Conservation (phyloP, 2,888 invertebrate genomes). For the Drosophila subquinaria region DNA sequence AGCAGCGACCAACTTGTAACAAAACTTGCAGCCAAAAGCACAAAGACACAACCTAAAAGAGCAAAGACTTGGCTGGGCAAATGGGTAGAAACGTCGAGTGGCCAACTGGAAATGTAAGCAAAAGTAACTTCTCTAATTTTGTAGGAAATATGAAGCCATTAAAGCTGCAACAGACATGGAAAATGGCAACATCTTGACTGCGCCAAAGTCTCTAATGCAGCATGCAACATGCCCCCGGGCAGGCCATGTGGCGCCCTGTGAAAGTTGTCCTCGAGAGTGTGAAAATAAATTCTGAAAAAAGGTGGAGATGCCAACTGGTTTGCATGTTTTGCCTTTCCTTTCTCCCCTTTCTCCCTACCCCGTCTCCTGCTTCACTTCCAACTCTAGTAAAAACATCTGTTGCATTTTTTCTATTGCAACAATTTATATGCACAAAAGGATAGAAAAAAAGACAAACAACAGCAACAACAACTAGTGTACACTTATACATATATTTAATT, state of each 20-base stretch:
- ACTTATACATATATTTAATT: constrained; percentile 70
- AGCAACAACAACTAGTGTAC: constrained; percentile 24
- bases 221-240: constrained; percentile 25
- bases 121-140: constrained; percentile 83
- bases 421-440: constrained; percentile 65
- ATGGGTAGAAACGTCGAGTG: constrained; percentile 21
- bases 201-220: constrained; percentile 51
- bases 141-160: constrained; percentile 84
- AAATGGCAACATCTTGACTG: constrained; percentile 81
- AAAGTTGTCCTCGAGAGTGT: constrained; percentile 80
- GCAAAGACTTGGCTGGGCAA: background rate
- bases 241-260: constrained; percentile 66
- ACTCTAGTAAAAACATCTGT: constrained; percentile 69
- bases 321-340: constrained; percentile 53
- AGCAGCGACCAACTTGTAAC: constrained; percentile 67
- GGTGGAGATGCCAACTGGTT: constrained; percentile 66
- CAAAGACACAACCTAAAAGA: constrained; percentile 35
- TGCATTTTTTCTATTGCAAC: constrained; percentile 63
- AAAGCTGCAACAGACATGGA: constrained; percentile 76
- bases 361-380: constrained; percentile 16
- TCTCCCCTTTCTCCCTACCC: too few species aligned
- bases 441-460: constrained; percentile 27
- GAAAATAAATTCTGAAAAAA: constrained; percentile 82
- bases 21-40: constrained; percentile 65
- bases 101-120: constrained; percentile 67